Conservation (phyloP, 2,888 invertebrate genomes). For the Elegia similella region DNA sequence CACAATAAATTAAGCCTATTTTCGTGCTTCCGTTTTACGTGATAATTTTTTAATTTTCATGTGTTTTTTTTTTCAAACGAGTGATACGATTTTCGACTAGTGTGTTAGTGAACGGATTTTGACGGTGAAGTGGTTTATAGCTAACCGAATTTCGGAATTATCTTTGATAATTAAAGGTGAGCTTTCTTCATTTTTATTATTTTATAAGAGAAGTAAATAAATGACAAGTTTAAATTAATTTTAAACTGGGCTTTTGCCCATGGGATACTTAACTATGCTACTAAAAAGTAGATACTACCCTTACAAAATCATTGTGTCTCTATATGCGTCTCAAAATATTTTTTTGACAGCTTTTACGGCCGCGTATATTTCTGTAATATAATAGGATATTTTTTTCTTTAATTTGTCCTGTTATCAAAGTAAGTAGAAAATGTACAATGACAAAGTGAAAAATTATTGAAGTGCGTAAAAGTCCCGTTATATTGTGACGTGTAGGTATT, state of each 20-base stretch:
- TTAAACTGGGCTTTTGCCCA: too few species aligned
- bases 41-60: constrained; percentile 14
- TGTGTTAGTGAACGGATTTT: constrained; percentile 13
- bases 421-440: too few species aligned
- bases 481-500: neutral
- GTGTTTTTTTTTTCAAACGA: constrained; percentile 4
- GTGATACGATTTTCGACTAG: constrained; percentile 7
- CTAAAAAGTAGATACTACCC: too few species aligned
- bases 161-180: constrained; percentile 12
- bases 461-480: neutral
- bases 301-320: too few species aligned
- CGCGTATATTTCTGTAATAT: too few species aligned
- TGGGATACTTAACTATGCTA: too few species aligned
- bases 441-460: neutral
- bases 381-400: too few species aligned
- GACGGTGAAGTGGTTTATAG: constrained; percentile 9
- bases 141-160: constrained; percentile 10
- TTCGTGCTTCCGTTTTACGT: constrained; percentile 18
- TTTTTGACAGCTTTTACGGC: too few species aligned
- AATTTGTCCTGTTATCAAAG: too few species aligned
- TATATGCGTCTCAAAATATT: too few species aligned
- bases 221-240: neutral
- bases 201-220: neutral
- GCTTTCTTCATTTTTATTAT: neutral
- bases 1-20: constrained; percentile 22